Base-by-base conservation (phyloP, 2,888 invertebrate genomes). In the Harpalus rufipes region DNA sequence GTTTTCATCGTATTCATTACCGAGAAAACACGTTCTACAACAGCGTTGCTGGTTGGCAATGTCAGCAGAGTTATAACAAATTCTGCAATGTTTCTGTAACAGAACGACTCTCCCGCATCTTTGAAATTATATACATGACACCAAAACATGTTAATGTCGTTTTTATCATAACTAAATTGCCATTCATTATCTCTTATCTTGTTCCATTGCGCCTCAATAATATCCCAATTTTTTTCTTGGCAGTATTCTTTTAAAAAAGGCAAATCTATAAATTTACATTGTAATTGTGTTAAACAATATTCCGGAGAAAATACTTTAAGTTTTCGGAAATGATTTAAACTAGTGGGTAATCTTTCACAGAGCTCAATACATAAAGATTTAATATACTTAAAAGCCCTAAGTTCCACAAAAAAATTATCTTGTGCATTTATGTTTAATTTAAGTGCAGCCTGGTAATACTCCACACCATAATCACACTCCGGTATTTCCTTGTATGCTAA, bases 281-380 rank as follows among this genome's bases (percentile, higher is more conserved):
- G 44, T 44, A 44, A 44, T 10, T 44, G 7, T 44, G 44, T 44
- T 10, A 44, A 44, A 44, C 44, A 44, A 44, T 7, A 10, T 44
- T 44, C 44, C 10, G 7, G 44, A 10, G 44, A 44, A 44, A 44
- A 44, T 10, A 44, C 44, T 44, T 44, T 44, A 44, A 44, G 10
- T 44, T 44, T 44, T 5, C 44, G 44, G 44, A 44, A 44, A 44
- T 44, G 10, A 44, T 44, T 44, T 44, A 44, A 44, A 44, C 44
- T 44, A 44, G 8, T 44, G 44, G 44, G 44, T 3, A 44, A 5
- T 44, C 44, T 44, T 44, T 44, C 44, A 44, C 44, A 10, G 6
- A 44, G 44, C 44, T 44, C 44, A 44, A 44, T 44, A 44, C 44
- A 44, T 44, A 44, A 44, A 44, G 44, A 44, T 44, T 44, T 44